These are phyloP conservation scores for Wiebesia pumilae DNA, from an alignment of 1,140 invertebrate genomes.

Conservation along the genomic window DNA sequence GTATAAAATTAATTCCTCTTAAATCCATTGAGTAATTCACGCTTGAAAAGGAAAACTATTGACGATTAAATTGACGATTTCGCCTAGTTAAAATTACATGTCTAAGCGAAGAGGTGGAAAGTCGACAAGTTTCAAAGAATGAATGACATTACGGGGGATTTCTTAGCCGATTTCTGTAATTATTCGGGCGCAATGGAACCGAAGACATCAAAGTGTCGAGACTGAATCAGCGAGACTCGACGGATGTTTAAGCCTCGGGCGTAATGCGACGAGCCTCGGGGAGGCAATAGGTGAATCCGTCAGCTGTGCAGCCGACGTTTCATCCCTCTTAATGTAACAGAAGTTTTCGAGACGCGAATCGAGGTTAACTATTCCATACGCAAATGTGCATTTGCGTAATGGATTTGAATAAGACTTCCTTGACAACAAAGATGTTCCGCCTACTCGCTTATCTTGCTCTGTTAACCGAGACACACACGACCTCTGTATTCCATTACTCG, in stretches of 20 bases:
- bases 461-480: conserved; percentile 1
- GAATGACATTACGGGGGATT: neutral
- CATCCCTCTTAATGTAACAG: conserved; percentile 17
- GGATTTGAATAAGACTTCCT: conserved; percentile 34
- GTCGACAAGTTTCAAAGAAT: neutral
- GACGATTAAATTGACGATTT: neutral
- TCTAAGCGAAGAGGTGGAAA: neutral
- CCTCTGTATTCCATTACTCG: neutral
- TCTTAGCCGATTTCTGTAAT: neutral
- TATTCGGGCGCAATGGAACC: conserved; percentile 22
- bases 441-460: neutral
- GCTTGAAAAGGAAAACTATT: neutral
- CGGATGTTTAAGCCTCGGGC: neutral
- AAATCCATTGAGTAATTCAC: neutral
- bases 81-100: neutral
- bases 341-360: neutral
- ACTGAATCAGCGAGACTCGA: conserved; percentile 4
- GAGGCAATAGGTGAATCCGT: neutral
- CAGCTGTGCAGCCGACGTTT: neutral
- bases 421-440: conserved; percentile 2
- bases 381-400: conserved; percentile 49
- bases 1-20: no score
- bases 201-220: conserved; percentile 30
- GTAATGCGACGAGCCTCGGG: neutral
- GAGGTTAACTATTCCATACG: conserved; percentile 43